These are phyloP conservation scores for Pinna nobilis DNA, from an alignment of 1,140 invertebrate species.

Conservation along the genomic window DNA sequence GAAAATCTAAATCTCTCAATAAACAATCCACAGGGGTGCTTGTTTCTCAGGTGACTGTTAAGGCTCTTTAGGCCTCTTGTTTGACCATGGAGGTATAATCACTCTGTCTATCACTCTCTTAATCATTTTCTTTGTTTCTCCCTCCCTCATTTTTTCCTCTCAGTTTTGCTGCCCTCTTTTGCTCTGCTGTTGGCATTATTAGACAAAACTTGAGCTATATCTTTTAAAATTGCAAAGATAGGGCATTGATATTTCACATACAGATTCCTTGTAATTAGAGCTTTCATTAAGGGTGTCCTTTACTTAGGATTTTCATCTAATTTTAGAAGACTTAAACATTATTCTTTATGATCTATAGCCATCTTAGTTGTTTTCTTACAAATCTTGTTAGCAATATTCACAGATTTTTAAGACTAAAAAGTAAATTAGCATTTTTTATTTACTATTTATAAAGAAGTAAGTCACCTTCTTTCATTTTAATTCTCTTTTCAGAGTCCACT, in stretches of 20 bases:
- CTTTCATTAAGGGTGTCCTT: not conserved
- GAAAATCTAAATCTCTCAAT: no score
- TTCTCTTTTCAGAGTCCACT: not conserved
- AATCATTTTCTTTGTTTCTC: no score
- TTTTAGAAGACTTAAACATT: no score
- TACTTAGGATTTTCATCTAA: no score
- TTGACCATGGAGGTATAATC: no score
- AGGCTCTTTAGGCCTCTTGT: no score
- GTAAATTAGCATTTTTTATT: not conserved
- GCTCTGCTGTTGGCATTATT: not conserved
- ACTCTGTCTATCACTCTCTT: no score
- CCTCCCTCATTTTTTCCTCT: no score
- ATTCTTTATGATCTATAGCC: constrained; percentile 3
- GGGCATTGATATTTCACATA: not conserved
- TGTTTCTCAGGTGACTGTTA: no score
- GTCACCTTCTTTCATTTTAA: not conserved
- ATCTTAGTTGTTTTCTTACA: not conserved
- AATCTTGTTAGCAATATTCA: not conserved
- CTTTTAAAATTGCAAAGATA: not conserved
- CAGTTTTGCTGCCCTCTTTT: no score
- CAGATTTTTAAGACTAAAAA: not conserved
- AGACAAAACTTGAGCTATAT: not conserved
- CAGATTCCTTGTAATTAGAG: not conserved
- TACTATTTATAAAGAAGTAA: not conserved
- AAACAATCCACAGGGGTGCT: no score